Base-by-base conservation (phyloP, 2,797 vertebrate species). In the Uromys caudimaculatus region DNA sequence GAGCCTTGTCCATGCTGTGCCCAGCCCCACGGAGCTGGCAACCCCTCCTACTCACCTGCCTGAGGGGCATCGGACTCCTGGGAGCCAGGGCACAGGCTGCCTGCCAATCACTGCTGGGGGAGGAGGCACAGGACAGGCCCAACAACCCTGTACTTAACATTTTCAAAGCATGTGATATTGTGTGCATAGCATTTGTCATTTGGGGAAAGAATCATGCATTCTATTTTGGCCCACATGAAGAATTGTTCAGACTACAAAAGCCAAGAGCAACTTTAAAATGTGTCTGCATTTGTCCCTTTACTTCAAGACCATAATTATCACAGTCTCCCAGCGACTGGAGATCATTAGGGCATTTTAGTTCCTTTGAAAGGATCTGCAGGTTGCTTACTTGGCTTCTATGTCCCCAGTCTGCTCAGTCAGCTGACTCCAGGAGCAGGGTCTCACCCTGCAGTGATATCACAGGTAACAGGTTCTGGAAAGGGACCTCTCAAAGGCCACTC, bases 391-490 rank as follows among this genome's bases (percentile, higher is more conserved):
- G 75, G 85, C 62, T 6, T 54, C 47, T 84, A 7, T 12, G 50
- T 92, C 89, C 92, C 69, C 29, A 71, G 5, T 94, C 86, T 97
- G 86, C 81, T 89, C 89, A 96, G 69, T 96, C 97, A 95, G 94
- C 95, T 95, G n/a, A 77, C 91, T 91, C 81, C 19, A 64, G 69
- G 92, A 73, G 71, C 64, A 71, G n/a, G 79, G 41, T 85, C 67
- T 71, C 21, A 12, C 60, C 32, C 44, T 81, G 85, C 92, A 95
- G 85, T 86, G 83, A 95, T 92, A 62, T 79, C 73, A 95, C 83
- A 96, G 71, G 62, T 73, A 83, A 44, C 81, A 69, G 29, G 91
- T 84, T 94, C 93, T 88, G 54, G 69, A 85, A 94, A 96, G 52
- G 19, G 54, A 77, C 78, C 3, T 79, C 82, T 89, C 19, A 89